These are phyloP conservation scores for Potorous gilbertii DNA, from an alignment of 2,797 vertebrate genomes.

Conservation along the genomic window DNA sequence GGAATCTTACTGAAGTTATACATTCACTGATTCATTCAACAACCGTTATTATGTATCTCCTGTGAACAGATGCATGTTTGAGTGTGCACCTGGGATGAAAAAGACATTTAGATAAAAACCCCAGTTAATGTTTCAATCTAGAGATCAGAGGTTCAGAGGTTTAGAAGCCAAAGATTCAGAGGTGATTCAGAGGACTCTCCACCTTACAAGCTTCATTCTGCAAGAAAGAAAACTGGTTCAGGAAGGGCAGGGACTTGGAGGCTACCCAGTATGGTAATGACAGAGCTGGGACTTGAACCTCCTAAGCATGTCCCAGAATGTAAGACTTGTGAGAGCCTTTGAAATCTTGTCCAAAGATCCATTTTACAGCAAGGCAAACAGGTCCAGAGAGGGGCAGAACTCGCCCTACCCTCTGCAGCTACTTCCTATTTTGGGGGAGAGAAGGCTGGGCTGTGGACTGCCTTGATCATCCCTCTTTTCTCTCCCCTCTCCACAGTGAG, in stretches of 20 bases:
- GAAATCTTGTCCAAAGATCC: neutral
- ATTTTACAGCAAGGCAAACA: neutral
- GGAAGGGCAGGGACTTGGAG: neutral
- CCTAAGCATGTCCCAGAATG: neutral
- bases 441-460: neutral
- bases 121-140: neutral
- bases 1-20: neutral
- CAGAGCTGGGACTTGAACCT: neutral
- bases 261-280: neutral
- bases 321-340: neutral
- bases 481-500: conserved; percentile 53
- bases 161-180: neutral
- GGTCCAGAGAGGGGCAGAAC: neutral
- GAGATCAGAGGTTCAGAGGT: neutral
- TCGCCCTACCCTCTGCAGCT: neutral
- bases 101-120: neutral
- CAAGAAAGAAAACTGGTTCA: neutral
- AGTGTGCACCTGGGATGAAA: neutral
- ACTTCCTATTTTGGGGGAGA: neutral
- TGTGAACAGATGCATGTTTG: too few relatives aligned
- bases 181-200: neutral
- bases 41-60: neutral
- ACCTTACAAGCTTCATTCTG: neutral
- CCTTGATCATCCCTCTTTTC: conserved; percentile 14
- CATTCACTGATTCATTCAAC: neutral